Base-by-base conservation (phyloP, 2,888 invertebrate genomes). In the Eupithecia abbreviata region DNA sequence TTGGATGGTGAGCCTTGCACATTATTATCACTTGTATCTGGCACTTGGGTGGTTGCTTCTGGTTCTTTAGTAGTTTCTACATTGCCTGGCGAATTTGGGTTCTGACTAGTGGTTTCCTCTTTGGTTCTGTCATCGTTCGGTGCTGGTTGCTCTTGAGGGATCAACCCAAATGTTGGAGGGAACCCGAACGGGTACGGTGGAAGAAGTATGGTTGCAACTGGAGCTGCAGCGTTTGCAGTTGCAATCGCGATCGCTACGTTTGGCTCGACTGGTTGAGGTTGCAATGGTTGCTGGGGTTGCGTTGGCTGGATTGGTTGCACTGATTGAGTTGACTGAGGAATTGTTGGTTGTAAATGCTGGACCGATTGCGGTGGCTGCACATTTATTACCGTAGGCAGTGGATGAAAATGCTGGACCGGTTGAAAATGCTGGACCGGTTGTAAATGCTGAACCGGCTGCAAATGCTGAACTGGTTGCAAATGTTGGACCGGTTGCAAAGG, bases 171-270 rank as follows among this genome's bases (percentile, higher is more conserved):
- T 7, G 87, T 86, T 7, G 91, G 91, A 58, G 93, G 93, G n/a
- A 89, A 87, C 74, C 92, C 93, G 45, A 94, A 93, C 1, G 93
- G 93, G 72, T 93, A 95, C 0, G 94, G 93, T 0, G 95, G 94
- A 7, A 95, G 85, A 6, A 95, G 84, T 55, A 95, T 90, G 2
- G 95, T 94, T 0, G 93, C 92, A 0, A 93, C 93, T 41, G 94
- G 94, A 45, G 93, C 92, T 5, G 94, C 93, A 3, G 93, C 92
- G 51, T 94, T 91, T 2, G 95, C 93, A 2, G 93, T 94, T 2
- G 95, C 94, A 9, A 94, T 81, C 12, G 95, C 94, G 79, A 94
- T 91, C 1, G 95, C 94, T 10, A 94, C 82, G 77, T 93, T 94
- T 5, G 93, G 93, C 74, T 92, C 87, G 2, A 84, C 81, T 43